A percentile compares a stretch with the other conserved stretches of the same genome.
phyloP scores from a whole-genome alignment of 2,888 invertebrate species.

The Torymus texanus region DNA sequence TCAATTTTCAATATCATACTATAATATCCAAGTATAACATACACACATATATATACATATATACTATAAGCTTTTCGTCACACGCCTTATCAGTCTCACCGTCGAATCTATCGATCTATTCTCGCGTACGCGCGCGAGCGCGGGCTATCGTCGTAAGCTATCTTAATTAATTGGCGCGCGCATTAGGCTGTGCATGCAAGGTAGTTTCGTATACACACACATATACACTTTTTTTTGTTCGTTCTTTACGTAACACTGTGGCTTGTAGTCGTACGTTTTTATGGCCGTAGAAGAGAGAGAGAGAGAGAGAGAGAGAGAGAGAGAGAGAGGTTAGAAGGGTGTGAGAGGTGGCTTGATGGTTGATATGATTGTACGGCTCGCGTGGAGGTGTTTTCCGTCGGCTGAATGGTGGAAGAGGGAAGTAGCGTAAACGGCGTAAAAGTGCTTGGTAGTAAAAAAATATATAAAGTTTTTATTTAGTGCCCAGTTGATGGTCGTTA shows the following conservation, averaged over 20 bases:
- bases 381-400: too few relatives aligned
- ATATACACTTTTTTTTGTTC: too few relatives aligned
- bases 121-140: slow-evolving; percentile 47
- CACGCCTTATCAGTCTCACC: neutral
- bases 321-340: too few relatives aligned
- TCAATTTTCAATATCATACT: neutral
- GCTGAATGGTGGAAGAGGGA: too few relatives aligned
- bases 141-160: slow-evolving; percentile 65
- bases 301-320: too few relatives aligned
- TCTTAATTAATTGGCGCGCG: slow-evolving; percentile 66
- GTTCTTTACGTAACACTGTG: too few relatives aligned
- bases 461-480: neutral
- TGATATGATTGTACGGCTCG: too few relatives aligned
- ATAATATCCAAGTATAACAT: neutral
- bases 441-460: neutral
- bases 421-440: neutral
- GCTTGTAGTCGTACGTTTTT: too few relatives aligned
- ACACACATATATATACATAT: neutral
- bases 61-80: neutral
- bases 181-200: neutral
- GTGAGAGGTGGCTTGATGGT: too few relatives aligned
- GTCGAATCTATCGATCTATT: slow-evolving; percentile 45
- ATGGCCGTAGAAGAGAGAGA: too few relatives aligned
- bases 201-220: too few relatives aligned
- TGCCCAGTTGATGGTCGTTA: too few relatives aligned